Evolutionary conservation across 2,797 vertebrate species (phyloP).

Genomic region (Sebastes hubbsi): DNA sequence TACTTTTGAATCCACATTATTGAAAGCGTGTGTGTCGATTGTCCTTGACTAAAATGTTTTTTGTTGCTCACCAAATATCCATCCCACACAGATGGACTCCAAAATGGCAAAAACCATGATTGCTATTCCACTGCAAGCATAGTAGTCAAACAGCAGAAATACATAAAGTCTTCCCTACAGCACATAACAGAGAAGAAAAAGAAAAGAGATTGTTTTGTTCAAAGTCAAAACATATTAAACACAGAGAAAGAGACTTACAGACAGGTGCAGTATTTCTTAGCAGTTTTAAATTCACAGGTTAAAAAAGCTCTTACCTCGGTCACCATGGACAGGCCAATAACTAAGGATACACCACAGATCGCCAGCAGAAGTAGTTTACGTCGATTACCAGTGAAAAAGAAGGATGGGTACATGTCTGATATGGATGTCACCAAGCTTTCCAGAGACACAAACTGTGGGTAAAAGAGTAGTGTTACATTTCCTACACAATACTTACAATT

Average conservation of each 20-base stretch:
- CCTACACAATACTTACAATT: too few relatives aligned
- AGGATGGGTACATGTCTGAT: slow-evolving; percentile 86
- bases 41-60: neutral
- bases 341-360: slow-evolving; percentile 78
- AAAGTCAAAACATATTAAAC: neutral
- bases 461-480: neutral
- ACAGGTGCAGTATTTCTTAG: neutral
- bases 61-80: neutral
- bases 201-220: neutral
- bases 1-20: neutral
- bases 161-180: neutral
- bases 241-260: neutral
- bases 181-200: neutral
- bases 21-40: neutral
- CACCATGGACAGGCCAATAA: slow-evolving; percentile 86
- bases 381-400: slow-evolving; percentile 82
- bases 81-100: neutral
- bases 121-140: neutral
- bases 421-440: slow-evolving; percentile 89
- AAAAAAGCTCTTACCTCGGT: slow-evolving; percentile 32
- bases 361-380: slow-evolving; percentile 87
- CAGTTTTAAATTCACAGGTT: neutral
- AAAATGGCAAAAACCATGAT: neutral
- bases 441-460: slow-evolving; percentile 71
- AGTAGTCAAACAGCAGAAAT: neutral